Evolutionary conservation across 92 coral and sea anemone species (phyloP).

Genomic region (Palythoa caribaeorum): DNA sequence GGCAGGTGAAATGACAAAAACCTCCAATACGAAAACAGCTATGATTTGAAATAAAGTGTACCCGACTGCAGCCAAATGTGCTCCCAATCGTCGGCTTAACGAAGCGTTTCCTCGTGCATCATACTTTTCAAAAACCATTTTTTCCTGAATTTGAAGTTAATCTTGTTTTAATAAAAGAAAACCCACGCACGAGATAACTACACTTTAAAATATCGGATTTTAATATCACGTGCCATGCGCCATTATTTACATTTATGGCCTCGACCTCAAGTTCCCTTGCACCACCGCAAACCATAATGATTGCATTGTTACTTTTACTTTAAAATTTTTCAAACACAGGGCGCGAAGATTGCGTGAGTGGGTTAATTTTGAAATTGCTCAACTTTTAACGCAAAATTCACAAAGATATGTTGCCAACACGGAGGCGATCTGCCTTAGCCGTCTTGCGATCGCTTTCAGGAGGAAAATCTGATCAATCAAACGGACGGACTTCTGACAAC

Average conservation of each 20-base stretch:
- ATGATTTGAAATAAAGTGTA: slow-evolving; percentile 49
- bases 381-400: background rate
- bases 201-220: no score
- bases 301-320: background rate
- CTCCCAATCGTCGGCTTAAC: slow-evolving; percentile 41
- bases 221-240: background rate
- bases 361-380: no score
- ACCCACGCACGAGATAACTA: no score
- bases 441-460: slow-evolving; percentile 43
- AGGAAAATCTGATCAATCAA: slow-evolving; percentile 40
- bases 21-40: slow-evolving; percentile 50
- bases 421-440: slow-evolving; percentile 39
- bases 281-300: slow-evolving; percentile 44
- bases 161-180: background rate
- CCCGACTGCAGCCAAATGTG: slow-evolving; percentile 59
- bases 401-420: slow-evolving; percentile 12
- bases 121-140: slow-evolving; percentile 16
- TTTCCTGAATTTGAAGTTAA: background rate
- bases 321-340: background rate
- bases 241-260: background rate
- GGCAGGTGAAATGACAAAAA: slow-evolving; percentile 67
- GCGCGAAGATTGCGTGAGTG: slow-evolving; percentile 4
- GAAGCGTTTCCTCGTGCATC: slow-evolving; percentile 50
- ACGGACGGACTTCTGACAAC: slow-evolving; percentile 12
- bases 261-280: slow-evolving; percentile 23